These are phyloP conservation scores for Tinea trinotella DNA, from an alignment of 2,888 invertebrate genomes.

Conservation along the genomic window DNA sequence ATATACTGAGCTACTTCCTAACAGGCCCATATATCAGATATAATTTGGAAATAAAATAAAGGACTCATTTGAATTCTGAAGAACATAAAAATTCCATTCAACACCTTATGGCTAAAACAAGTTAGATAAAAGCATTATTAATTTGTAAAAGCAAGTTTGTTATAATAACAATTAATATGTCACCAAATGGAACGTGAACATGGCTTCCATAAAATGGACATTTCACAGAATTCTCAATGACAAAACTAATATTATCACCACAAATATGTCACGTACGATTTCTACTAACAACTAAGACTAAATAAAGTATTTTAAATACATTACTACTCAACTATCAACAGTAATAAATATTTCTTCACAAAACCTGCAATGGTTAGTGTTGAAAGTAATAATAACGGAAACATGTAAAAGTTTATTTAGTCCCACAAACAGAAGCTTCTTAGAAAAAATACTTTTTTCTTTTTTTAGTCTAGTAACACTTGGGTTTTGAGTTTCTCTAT, in stretches of 20 bases:
- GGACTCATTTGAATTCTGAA: too few relatives aligned
- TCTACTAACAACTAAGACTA: background rate
- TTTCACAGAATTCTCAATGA: constrained; percentile 6
- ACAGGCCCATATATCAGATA: too few relatives aligned
- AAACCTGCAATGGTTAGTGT: background rate
- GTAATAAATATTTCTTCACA: background rate
- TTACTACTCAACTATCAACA: too few relatives aligned
- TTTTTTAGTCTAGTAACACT: constrained; percentile 3
- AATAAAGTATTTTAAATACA: background rate
- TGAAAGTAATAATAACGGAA: background rate
- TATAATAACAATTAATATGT: background rate
- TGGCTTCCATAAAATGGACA: background rate
- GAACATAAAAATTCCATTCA: too few relatives aligned
- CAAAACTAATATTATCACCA: constrained; percentile 7
- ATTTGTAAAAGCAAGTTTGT: background rate
- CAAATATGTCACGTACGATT: background rate
- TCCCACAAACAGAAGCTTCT: constrained; percentile 6
- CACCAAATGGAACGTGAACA: background rate
- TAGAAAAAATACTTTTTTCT: background rate
- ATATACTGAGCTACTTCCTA: too few relatives aligned
- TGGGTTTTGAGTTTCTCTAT: background rate
- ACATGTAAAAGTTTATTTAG: background rate
- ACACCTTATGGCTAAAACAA: too few relatives aligned
- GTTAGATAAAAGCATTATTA: background rate
- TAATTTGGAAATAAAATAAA: too few relatives aligned